Conservation (phyloP, 2,888 invertebrate genomes). For the Drosophila hamatofila region DNA sequence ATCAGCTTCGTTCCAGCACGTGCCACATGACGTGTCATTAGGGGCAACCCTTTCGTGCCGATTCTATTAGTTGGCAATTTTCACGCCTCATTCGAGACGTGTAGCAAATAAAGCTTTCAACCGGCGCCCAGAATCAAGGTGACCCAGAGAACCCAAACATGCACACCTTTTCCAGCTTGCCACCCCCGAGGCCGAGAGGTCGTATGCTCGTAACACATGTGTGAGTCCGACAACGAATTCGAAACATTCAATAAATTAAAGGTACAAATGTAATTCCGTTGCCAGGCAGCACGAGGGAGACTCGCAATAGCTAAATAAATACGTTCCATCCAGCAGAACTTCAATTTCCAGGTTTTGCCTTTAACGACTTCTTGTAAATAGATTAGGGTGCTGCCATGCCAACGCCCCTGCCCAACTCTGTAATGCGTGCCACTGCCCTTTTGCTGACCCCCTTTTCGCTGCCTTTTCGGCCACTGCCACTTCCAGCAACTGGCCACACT, state of each 20-base stretch:
- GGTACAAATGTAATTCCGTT: constrained; percentile 75
- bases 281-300: constrained; percentile 42
- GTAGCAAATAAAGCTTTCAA: constrained; percentile 54
- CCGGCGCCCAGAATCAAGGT: constrained; percentile 50
- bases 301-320: constrained; percentile 55
- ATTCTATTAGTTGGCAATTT: constrained; percentile 74
- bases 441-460: constrained; percentile 18
- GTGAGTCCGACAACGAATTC: constrained; percentile 50
- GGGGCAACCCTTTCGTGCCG: constrained; percentile 51
- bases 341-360: constrained; percentile 34
- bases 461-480: constrained; percentile 27
- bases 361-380: constrained; percentile 60
- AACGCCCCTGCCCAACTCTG: constrained; percentile 36
- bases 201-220: constrained; percentile 26
- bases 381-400: constrained; percentile 75
- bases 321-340: constrained; percentile 45
- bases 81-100: constrained; percentile 61
- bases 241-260: constrained; percentile 78
- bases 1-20: constrained; percentile 40
- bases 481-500: constrained; percentile 59
- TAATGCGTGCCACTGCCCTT: constrained; percentile 43
- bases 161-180: constrained; percentile 41
- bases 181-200: constrained; percentile 31
- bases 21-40: constrained; percentile 54
- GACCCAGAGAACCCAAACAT: constrained; percentile 33